Base-by-base conservation (phyloP, 2,888 invertebrate genomes). In the Ectemnius cavifrons region DNA sequence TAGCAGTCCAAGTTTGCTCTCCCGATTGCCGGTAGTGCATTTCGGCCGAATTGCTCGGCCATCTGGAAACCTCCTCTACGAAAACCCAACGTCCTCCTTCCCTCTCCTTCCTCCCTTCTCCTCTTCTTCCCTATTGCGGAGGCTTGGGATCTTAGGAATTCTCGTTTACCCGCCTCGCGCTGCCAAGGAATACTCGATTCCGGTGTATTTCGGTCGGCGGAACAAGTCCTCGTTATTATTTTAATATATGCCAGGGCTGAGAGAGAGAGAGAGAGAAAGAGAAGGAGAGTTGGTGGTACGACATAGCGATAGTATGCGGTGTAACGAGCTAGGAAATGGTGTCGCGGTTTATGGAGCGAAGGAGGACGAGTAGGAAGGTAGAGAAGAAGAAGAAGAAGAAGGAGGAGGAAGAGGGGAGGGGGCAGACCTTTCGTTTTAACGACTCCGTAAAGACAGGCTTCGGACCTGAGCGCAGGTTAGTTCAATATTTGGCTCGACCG, bases 401-500 rank as follows among this genome's bases (percentile, higher is more conserved):
- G 23, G 23, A 2, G 23, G 23, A 1, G 8, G 37, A 2, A 37
- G 37, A 1, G 37, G 11, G 8, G 37, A 2, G 8, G 37, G 8
- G 37, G 11, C 5, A 37, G 80, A 79, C 78, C 75, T 83, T 82
- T 83, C 75, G 81, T 75, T 83, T 82, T 80, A 85, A 85, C 83
- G 83, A 86, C 82, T 84, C 80, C 79, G 80, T 69, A 79, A 82
- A 82, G 75, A 60, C 71, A 78, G 73, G 52, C 68, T 59, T 82
- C 73, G 76, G 68, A 73, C 75, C 66, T 56, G 65, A 28, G 57
- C 58, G 45, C 79, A 81, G 85, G 83, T 87, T 85, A 85, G 86
- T 82, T 88, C 87, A 85, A 87, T 86, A 88, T 87, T 87, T 85
- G 86, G 82, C 84, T 84, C 84, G 82, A 77, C 71, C 77, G 76